Conservation (phyloP, 2,797 vertebrate genomes). For the Syndactyla subalaris region DNA sequence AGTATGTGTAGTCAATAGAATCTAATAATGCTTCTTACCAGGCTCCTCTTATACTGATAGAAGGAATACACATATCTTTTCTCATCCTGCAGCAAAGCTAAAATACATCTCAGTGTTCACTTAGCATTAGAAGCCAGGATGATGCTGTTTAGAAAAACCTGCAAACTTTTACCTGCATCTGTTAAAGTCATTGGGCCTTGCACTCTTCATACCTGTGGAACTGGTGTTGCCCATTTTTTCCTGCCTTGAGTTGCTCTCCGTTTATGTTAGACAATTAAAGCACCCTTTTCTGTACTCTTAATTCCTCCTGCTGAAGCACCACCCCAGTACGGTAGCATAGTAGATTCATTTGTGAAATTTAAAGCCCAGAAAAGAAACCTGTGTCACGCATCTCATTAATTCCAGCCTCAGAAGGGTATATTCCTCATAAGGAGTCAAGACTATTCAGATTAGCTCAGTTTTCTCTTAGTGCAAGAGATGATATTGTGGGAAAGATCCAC, state of each 20-base stretch:
- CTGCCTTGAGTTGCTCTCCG: not conserved
- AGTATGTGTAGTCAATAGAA: not conserved
- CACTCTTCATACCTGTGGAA: not conserved
- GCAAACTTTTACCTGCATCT: not conserved
- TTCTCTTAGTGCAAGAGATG: conserved; percentile 23
- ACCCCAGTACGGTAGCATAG: not conserved
- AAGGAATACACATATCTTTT: not conserved
- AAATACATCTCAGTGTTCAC: not conserved
- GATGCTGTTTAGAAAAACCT: not conserved
- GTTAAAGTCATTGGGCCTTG: not conserved
- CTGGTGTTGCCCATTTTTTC: not conserved
- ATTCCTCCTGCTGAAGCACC: not conserved
- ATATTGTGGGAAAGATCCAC: conserved; percentile 12
- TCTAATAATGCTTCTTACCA: not conserved
- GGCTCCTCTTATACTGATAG: not conserved
- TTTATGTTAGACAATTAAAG: not conserved
- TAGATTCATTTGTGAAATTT: not conserved
- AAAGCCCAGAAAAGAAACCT: not conserved
- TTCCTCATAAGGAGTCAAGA: not conserved
- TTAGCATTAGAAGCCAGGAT: not conserved
- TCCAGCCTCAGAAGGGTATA: conserved; percentile 11
- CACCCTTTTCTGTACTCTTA: not conserved
- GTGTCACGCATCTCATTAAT: conserved; percentile 29
- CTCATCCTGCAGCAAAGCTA: not conserved
- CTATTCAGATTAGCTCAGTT: conserved; percentile 16